These are phyloP conservation scores for Drosophila arizonae DNA, from an alignment of 1,140 invertebrate genomes.

Conservation along the genomic window DNA sequence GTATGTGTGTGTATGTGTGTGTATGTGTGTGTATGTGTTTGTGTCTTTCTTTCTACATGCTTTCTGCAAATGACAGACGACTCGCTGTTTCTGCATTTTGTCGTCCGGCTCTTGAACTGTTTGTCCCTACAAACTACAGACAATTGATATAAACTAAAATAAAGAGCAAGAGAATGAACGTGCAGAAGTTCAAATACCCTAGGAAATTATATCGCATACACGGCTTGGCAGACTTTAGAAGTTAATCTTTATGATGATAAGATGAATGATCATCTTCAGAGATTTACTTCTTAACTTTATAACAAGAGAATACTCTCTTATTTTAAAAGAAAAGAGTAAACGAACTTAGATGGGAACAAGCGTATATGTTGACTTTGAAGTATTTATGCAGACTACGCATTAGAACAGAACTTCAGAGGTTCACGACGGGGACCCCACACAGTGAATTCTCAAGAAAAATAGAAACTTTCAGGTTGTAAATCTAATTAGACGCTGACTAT, in stretches of 20 bases:
- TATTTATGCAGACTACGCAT: too few species aligned
- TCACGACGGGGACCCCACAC: too few species aligned
- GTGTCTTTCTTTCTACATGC: background rate
- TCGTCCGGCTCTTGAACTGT: slow-evolving; percentile 47
- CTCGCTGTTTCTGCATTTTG: slow-evolving; percentile 40
- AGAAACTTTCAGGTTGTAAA: too few species aligned
- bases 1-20: background rate
- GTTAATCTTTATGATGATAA: background rate
- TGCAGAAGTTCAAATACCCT: slow-evolving; percentile 27
- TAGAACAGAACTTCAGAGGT: too few species aligned
- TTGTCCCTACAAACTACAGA: slow-evolving; percentile 39
- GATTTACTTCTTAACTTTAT: background rate
- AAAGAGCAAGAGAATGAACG: background rate
- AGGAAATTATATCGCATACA: background rate
- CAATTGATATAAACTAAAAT: slow-evolving; percentile 46
- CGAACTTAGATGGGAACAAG: too few species aligned
- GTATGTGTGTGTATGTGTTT: background rate
- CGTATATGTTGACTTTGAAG: too few species aligned
- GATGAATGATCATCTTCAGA: too few species aligned
- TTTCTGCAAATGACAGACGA: slow-evolving; percentile 36
- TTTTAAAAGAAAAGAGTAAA: too few species aligned
- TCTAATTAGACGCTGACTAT: too few species aligned
- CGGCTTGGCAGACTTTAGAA: background rate
- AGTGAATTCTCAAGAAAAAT: too few species aligned
- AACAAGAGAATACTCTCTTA: background rate